phyloP scores from a whole-genome alignment of 1,140 invertebrate species.

The Adelges cooleyi region DNA sequence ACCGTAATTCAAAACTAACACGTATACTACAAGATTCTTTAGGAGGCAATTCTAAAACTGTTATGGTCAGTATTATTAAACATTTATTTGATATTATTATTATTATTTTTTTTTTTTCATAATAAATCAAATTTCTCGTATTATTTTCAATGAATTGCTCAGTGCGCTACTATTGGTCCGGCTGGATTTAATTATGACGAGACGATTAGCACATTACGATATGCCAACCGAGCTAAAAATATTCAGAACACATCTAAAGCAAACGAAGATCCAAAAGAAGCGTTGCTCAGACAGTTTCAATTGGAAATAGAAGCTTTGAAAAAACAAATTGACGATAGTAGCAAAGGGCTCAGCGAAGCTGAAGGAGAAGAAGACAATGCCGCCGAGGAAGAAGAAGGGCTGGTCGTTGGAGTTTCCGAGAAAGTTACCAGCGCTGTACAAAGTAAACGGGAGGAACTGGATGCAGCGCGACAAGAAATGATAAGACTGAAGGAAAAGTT shows the following conservation, averaged over 20 bases:
- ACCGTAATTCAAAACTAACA: constrained; percentile 88
- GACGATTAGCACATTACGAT: constrained; percentile 90
- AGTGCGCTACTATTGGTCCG: constrained; percentile 89
- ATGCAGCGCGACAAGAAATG: constrained; percentile 18
- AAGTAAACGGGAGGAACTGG: constrained; percentile 47
- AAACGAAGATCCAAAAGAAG: constrained; percentile 97
- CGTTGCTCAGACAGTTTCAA: constrained; percentile 87
- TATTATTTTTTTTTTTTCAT: too few species aligned
- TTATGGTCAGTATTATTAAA: constrained; percentile 58
- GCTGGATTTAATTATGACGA: constrained; percentile 96
- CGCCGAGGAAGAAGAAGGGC: constrained; percentile 41
- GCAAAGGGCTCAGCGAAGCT: constrained; percentile 31
- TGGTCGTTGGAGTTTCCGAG: constrained; percentile 36
- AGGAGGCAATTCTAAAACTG: constrained; percentile 92
- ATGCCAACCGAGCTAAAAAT: constrained; percentile 94
- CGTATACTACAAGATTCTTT: constrained; percentile 85
- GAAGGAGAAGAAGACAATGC: constrained; percentile 52
- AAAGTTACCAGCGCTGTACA: constrained; percentile 35
- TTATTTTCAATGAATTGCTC: constrained; percentile 32
- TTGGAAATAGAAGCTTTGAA: constrained; percentile 88
- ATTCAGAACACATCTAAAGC: constrained; percentile 93
- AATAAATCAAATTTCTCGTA: neutral
- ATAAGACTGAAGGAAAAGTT: constrained; percentile 58
- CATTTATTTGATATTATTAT: neutral
- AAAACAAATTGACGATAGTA: constrained; percentile 56